phyloP scores from a whole-genome alignment of 2,888 invertebrate species.

The Nephrotoma appendiculata region DNA sequence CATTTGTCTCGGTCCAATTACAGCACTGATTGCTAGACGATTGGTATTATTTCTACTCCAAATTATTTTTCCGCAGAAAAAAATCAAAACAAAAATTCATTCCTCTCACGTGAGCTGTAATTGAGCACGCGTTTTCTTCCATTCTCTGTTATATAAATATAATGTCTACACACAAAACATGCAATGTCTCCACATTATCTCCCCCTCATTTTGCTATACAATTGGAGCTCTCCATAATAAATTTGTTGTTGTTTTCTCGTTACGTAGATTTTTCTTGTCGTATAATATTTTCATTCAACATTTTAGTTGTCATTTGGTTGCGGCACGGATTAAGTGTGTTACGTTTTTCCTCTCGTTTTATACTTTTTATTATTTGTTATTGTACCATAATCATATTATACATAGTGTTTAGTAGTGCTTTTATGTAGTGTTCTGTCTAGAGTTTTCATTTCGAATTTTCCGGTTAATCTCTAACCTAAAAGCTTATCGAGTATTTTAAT shows the following conservation, averaged over 20 bases:
- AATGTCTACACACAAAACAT: background rate
- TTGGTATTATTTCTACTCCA: background rate
- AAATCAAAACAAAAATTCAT: background rate
- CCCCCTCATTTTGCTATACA: background rate
- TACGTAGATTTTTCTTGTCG: background rate
- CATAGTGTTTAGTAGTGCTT: too few relatives aligned
- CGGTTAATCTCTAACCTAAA: background rate
- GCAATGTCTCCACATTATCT: background rate
- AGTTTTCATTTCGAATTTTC: background rate
- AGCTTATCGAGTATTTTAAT: background rate
- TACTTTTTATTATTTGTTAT: background rate
- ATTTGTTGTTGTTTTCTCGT: background rate
- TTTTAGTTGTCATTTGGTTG: background rate
- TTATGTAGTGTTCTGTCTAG: background rate
- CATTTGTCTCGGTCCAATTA: background rate
- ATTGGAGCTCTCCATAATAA: background rate
- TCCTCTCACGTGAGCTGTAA: background rate
- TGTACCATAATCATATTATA: background rate
- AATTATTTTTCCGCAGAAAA: background rate
- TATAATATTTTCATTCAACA: background rate
- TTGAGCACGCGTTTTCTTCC: background rate
- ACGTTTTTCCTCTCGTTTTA: background rate
- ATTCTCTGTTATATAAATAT: background rate
- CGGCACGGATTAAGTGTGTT: background rate
- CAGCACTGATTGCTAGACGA: background rate